Evolutionary conservation across 1,140 invertebrate genomes (phyloP).

Genomic region (Manduca sexta): DNA sequence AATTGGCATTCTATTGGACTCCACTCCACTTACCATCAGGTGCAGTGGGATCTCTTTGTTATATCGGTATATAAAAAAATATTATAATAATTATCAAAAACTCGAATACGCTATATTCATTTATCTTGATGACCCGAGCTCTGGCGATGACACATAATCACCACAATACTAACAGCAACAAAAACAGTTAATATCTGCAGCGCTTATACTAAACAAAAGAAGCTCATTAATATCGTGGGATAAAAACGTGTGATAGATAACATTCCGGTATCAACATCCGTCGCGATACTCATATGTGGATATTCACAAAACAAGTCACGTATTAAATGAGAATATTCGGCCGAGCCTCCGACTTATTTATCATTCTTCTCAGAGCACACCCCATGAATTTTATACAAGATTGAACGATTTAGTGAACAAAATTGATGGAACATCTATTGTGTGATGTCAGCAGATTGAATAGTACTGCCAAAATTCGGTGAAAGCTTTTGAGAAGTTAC

Average conservation of each 20-base stretch:
- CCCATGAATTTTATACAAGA: conserved; percentile 73
- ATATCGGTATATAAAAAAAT: conserved; percentile 1
- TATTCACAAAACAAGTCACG: conserved; percentile 68
- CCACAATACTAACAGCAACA: no score
- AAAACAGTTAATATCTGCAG: no score
- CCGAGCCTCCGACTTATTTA: conserved; percentile 67
- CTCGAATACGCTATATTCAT: no score
- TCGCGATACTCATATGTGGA: conserved; percentile 57
- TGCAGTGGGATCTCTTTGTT: no score
- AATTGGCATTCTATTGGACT: no score
- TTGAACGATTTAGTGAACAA: conserved; percentile 68
- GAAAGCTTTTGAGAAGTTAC: not conserved
- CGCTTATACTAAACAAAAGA: conserved; percentile 8
- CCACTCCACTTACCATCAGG: no score
- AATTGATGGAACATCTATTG: conserved; percentile 69
- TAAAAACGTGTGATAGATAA: conserved; percentile 40
- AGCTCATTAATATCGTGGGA: conserved; percentile 17
- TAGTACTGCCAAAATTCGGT: conserved; percentile 34
- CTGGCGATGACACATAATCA: no score
- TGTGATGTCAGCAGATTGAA: conserved; percentile 52
- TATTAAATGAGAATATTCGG: conserved; percentile 73
- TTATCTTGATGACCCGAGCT: no score
- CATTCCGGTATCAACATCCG: conserved; percentile 32
- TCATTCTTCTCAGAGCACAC: conserved; percentile 66
- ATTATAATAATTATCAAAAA: not conserved